phyloP scores from a whole-genome alignment of 2,113 vertebrate genomes.

The Crypturellus undulatus region DNA sequence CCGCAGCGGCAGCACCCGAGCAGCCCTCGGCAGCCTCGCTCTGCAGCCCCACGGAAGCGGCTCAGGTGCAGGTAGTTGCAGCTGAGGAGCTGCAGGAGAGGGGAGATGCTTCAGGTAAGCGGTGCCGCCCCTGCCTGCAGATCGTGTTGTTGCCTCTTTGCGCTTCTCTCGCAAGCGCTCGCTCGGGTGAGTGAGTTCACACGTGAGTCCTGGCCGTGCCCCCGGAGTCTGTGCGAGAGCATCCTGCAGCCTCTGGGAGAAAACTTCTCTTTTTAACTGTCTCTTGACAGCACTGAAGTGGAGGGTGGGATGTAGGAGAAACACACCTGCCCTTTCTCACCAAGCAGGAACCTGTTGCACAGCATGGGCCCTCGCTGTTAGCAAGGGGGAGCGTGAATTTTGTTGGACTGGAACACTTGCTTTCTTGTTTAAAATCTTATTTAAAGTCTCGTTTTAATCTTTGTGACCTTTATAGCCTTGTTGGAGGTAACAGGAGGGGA shows the following conservation, averaged over 20 bases:
- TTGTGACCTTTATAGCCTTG: not conserved
- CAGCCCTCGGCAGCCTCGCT: not conserved
- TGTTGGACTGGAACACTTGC: not conserved
- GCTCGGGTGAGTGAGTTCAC: too few species aligned
- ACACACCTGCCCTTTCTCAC: not conserved
- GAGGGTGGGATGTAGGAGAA: not conserved
- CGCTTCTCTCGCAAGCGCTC: not conserved
- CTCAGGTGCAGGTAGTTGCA: not conserved
- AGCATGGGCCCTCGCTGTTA: not conserved
- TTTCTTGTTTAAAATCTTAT: not conserved
- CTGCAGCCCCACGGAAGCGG: not conserved
- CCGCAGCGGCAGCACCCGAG: not conserved
- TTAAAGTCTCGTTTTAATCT: not conserved
- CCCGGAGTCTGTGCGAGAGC: not conserved
- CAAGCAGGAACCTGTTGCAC: not conserved
- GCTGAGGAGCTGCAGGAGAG: rapidly evolving
- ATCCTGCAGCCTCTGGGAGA: not conserved
- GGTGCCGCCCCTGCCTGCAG: rapidly evolving
- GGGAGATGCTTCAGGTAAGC: not conserved
- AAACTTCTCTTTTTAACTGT: too few species aligned
- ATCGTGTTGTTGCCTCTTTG: rapidly evolving
- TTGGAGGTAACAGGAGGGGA: not conserved
- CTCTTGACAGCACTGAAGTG: not conserved
- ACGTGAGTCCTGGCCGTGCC: not conserved
- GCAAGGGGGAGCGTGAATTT: not conserved